Base-by-base conservation (phyloP, 2,113 vertebrate species). In the Cryptoleucopteryx plumbea region DNA sequence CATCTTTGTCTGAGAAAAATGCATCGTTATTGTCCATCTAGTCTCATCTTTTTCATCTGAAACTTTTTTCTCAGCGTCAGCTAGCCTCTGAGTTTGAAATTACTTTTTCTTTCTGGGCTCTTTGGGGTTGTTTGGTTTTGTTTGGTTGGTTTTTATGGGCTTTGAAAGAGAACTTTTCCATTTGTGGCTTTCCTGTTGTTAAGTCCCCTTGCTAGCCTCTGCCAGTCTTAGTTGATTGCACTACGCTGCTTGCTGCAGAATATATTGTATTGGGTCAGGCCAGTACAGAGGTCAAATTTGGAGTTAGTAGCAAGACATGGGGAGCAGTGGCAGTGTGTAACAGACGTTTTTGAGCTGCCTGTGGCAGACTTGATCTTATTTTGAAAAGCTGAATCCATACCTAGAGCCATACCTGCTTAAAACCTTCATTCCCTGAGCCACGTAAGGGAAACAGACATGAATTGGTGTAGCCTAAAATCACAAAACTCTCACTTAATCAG, bases 1-100 rank as follows among this genome's bases (percentile, higher is more conserved):
- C 70, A 50, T 81, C 79, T 93, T 95, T 95, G 89, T 67, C 63
- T 65, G 70, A 91, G 86, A 91, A 42, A 82, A 77, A 88, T 47
- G 55, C 6, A 1, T 86, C 2, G 0, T 83, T 82, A 47, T 65
- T 82, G 88, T 71, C 92, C 82, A 56, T 45, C 31, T 45, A 68
- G 55, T 55, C 71, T 86, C 67, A 62, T 82, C 32, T 83, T 87
- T 82, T 89, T 89, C 47, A 59, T 78, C 59, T 12, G 13, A 81
- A 91, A 67, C 47, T 56, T 56, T 42, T 50, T 86, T 74, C 61
- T 20, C 63, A 56, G 34, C 58, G 29, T 68, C 74, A 79, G 11
- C 62, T 59, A 29, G 15, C n/a, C 72, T 92, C 52, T 38, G 34
- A 82, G 56, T 56, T 86, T 53, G 56, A 91, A 88, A 83, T 89